Conservation (phyloP, 2,113 vertebrate genomes). For the Hypanus sabinus region DNA sequence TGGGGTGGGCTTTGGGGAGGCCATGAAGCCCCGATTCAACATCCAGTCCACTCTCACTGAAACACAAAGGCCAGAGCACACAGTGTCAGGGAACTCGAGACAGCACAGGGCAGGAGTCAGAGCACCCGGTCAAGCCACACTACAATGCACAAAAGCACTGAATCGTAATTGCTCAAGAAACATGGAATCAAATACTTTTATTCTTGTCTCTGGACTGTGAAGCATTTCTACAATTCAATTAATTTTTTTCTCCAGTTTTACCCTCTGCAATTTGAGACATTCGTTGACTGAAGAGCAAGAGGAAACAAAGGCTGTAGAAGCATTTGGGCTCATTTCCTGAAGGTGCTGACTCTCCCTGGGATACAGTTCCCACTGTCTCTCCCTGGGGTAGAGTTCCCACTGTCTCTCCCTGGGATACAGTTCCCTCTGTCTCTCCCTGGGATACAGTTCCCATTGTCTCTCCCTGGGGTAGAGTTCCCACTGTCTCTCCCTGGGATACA, state of each 20-base stretch:
- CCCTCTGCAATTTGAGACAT: too few species aligned
- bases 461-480: too few species aligned
- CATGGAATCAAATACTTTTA: background rate
- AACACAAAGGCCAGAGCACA: background rate
- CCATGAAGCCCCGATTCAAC: background rate
- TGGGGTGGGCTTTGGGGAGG: background rate
- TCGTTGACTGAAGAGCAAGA: too few species aligned
- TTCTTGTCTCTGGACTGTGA: background rate
- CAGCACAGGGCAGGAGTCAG: background rate
- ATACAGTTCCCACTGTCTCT: too few species aligned
- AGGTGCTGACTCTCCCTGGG: too few species aligned
- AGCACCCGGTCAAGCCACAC: background rate
- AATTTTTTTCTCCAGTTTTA: background rate
- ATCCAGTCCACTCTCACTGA: background rate
- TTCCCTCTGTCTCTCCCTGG: too few species aligned
- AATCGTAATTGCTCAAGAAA: background rate
- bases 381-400: too few species aligned
- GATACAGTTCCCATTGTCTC: too few species aligned
- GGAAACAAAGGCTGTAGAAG: too few species aligned
- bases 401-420: too few species aligned
- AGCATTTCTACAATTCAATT: background rate
- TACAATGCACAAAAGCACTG: background rate
- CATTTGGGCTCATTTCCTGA: too few species aligned
- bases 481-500: too few species aligned
- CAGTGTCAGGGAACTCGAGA: background rate